Evolutionary conservation across 2,797 vertebrate species (phyloP).

Genomic region (Peromyscus melanophrys): DNA sequence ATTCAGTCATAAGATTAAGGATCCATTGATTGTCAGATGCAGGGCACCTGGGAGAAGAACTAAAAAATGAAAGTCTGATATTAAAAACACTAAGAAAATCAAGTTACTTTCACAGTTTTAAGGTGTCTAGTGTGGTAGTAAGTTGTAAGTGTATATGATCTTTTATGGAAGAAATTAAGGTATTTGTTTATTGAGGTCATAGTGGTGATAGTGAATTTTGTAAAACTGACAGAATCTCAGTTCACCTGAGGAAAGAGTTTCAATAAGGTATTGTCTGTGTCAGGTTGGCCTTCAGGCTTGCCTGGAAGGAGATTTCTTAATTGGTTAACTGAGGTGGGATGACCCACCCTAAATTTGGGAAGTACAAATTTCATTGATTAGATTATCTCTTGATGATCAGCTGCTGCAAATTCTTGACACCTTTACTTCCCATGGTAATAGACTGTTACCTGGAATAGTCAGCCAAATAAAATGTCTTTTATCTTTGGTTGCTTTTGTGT

Average conservation of each 20-base stretch:
- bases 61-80: not conserved
- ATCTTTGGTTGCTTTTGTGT: not conserved
- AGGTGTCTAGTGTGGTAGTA: not conserved
- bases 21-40: not conserved
- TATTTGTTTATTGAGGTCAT: not conserved
- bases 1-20: not conserved
- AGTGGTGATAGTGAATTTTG: not conserved
- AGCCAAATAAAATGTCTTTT: not conserved
- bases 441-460: not conserved
- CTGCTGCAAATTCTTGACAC: not conserved
- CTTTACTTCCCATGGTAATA: not conserved
- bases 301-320: not conserved
- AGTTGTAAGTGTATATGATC: not conserved
- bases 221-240: not conserved
- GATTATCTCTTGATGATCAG: not conserved
- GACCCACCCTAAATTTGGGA: not conserved
- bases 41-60: rapidly evolving
- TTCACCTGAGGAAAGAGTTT: not conserved
- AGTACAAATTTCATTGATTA: not conserved
- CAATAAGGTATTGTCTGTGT: not conserved
- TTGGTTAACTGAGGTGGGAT: no score
- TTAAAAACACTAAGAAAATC: not conserved
- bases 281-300: rapidly evolving
- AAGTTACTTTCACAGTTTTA: not conserved
- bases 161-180: no score